Base-by-base conservation (phyloP, 2,888 invertebrate genomes). In the Acanthococcus lagerstroemiae region DNA sequence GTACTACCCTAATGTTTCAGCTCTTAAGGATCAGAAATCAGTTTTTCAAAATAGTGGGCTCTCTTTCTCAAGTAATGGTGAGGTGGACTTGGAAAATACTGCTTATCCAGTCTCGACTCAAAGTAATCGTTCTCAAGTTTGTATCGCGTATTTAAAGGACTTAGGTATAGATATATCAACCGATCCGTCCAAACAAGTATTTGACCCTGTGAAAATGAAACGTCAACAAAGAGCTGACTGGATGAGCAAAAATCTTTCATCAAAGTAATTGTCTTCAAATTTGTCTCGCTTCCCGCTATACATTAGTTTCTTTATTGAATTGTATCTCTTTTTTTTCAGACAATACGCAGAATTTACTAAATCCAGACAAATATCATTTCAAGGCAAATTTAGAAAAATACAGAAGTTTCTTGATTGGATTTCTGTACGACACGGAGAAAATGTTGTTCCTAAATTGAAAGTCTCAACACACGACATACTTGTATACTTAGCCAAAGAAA, bases 401-500 rank as follows among this genome's bases (percentile, higher is more conserved):
- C 66, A 66, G 21, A 56, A 56, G 17, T 66, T 66, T 30, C 46
- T 66, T 5, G 48, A 66, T 22, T 66, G 66, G 66, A 7, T 66
- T 7, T 30, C 45, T 2, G 21, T 25, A 1, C 24, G 46, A 22
- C 56, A 56, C 15, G 66, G 56, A n/a, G 66, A 66, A 50, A 56
- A 57, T 12, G 46, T 66, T 1, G 26, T 30, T 15, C 48, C 45
- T 5, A 66, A 56, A 22, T 24, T 56, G 30, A 56, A 45, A 50
- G 45, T 55, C 1, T 66, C 56, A 56, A 88, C 88, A 0, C 78
- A 88, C 72, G 88, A 88, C 73, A 85, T 93, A 3, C 76, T 95
- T 69, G 84, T 87, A 55, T 94, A 92, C 74, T 79, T 93, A 70
- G 91, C 92, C 0, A 90, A 90, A 75, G 93, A 95, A 78, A 90